Evolutionary conservation across 2,888 invertebrate genomes (phyloP).

Genomic region (Arctia plantaginis): DNA sequence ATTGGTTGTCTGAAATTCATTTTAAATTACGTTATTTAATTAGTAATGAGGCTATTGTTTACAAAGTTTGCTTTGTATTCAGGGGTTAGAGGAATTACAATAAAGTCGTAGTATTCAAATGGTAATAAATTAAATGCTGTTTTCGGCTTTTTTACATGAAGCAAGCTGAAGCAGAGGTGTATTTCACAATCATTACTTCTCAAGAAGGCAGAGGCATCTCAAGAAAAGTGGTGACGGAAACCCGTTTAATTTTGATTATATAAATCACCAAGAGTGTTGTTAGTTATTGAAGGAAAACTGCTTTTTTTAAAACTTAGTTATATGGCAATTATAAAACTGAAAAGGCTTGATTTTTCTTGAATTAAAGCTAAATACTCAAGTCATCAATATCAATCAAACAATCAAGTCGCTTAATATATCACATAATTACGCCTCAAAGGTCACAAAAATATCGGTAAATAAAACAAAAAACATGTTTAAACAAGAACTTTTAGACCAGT

Average conservation of each 20-base stretch:
- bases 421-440: not conserved
- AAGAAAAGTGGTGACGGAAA: no score
- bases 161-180: not conserved
- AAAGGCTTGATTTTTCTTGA: no score
- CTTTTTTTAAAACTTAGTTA: no score
- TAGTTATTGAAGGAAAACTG: no score
- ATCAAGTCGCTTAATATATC: no score
- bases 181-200: no score
- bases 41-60: not conserved
- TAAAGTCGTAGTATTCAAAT: not conserved
- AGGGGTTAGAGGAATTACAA: not conserved
- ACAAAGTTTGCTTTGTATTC: not conserved
- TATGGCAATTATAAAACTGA: no score
- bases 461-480: not conserved
- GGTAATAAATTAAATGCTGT: not conserved
- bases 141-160: not conserved
- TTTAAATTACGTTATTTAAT: not conserved
- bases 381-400: no score
- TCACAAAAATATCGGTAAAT: not conserved
- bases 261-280: no score
- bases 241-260: no score
- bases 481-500: not conserved
- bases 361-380: no score
- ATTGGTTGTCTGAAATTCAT: not conserved
- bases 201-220: no score